Percentiles rank a stretch among this genome's conserved stretches.
Evolutionary conservation across 2,888 invertebrate genomes (phyloP).

Genomic region (Ennomos fuscantarius): DNA sequence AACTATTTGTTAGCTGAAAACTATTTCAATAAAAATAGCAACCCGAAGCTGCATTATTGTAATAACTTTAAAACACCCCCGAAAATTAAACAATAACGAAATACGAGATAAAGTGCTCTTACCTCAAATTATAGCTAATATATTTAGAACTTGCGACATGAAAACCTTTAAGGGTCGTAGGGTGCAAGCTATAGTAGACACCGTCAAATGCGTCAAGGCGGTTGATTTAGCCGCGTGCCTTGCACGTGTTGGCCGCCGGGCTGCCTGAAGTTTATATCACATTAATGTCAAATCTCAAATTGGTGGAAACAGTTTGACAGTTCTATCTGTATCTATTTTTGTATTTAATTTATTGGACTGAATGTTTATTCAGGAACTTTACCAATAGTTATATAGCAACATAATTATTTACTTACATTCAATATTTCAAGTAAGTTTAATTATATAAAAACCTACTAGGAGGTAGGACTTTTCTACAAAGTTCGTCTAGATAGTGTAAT

Average conservation of each 20-base stretch:
- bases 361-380: not conserved
- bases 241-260: conserved; percentile 59
- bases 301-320: conserved; percentile 64
- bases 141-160: conserved; percentile 2
- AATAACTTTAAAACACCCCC: conserved; percentile 58
- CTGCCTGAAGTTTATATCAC: conserved; percentile 65
- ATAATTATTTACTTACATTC: too few species aligned
- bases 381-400: too few species aligned
- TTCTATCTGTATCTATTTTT: conserved; percentile 31
- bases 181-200: conserved; percentile 21
- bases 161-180: conserved; percentile 20
- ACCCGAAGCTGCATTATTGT: conserved; percentile 50
- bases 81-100: conserved; percentile 66
- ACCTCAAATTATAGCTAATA: conserved; percentile 44
- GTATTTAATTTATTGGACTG: not conserved
- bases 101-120: conserved; percentile 58
- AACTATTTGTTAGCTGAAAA: conserved; percentile 19
- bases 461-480: too few species aligned
- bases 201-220: conserved; percentile 50
- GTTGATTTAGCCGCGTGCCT: conserved; percentile 64
- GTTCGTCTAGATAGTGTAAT: too few species aligned
- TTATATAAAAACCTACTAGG: too few species aligned
- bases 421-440: too few species aligned
- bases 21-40: conserved; percentile 19
- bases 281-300: conserved; percentile 73